Conservation (phyloP, 2,113 vertebrate genomes). For the Nicator chloris region DNA sequence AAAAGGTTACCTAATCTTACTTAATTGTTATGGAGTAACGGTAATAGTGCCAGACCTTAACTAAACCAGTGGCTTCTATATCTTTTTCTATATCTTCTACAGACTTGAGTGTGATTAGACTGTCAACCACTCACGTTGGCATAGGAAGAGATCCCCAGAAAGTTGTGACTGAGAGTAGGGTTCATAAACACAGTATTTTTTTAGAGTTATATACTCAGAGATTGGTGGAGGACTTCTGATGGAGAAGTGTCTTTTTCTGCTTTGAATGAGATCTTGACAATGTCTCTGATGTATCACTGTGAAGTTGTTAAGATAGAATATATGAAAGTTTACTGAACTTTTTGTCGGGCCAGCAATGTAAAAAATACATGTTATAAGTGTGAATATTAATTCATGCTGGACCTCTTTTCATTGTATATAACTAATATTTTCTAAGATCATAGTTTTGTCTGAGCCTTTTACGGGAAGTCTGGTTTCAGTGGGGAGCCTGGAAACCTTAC, state of each 20-base stretch:
- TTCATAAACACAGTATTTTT: background rate
- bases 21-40: background rate
- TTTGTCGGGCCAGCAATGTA: background rate
- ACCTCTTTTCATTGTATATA: too few species aligned
- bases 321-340: background rate
- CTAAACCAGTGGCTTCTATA: background rate
- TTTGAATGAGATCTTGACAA: background rate
- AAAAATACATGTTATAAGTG: too few species aligned
- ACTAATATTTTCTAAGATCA: too few species aligned
- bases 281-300: background rate
- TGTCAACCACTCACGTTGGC: background rate
- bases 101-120: background rate
- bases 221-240: background rate
- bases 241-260: background rate
- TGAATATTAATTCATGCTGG: too few species aligned
- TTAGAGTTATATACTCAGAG: background rate
- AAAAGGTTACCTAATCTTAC: background rate
- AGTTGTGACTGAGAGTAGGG: background rate
- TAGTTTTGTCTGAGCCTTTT: too few species aligned
- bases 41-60: background rate
- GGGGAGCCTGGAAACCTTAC: too few species aligned
- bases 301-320: background rate
- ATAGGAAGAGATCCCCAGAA: background rate
- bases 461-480: too few species aligned
- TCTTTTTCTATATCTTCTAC: background rate